Percentiles rank a stretch among this genome's conserved stretches.
phyloP scores from a whole-genome alignment of 53 echinoderm and acorn worm species.

The Glandiceps talaboti region DNA sequence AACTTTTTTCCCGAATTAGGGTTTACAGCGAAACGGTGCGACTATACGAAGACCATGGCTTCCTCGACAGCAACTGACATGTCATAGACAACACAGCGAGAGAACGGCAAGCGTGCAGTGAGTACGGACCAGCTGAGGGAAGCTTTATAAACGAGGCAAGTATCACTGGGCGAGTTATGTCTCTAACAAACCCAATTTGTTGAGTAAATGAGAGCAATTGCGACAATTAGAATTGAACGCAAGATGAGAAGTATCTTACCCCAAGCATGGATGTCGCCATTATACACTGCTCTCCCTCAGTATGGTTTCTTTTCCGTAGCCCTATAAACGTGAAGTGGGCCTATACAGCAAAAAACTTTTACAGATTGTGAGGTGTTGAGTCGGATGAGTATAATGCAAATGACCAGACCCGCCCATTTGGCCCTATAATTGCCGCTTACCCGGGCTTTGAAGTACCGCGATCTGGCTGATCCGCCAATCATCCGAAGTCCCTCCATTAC shows the following conservation, averaged over 20 bases:
- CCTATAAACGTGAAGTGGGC: neutral
- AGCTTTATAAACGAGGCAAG: neutral
- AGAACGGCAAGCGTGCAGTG: neutral
- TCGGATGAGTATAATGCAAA: neutral
- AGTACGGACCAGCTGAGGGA: neutral
- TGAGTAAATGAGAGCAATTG: neutral
- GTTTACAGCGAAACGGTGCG: too few relatives aligned
- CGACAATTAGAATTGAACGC: neutral
- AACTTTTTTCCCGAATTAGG: neutral
- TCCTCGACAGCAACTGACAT: too few relatives aligned
- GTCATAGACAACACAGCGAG: too few relatives aligned
- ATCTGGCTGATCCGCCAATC: neutral
- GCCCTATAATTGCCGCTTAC: slow-evolving; percentile 1
- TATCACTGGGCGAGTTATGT: neutral
- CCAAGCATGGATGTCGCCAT: neutral
- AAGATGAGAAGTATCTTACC: neutral
- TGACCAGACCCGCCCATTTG: neutral
- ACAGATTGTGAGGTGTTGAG: neutral
- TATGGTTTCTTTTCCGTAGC: neutral
- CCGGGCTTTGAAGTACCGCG: neutral
- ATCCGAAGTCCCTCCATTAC: neutral
- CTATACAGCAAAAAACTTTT: neutral
- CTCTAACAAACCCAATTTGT: neutral
- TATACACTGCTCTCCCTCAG: too few relatives aligned
- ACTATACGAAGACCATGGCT: too few relatives aligned